Evolutionary conservation across 2,113 vertebrate genomes (phyloP), one percentile per base, ranked within the genome.

Genomic region (Zapornia atra): DNA sequence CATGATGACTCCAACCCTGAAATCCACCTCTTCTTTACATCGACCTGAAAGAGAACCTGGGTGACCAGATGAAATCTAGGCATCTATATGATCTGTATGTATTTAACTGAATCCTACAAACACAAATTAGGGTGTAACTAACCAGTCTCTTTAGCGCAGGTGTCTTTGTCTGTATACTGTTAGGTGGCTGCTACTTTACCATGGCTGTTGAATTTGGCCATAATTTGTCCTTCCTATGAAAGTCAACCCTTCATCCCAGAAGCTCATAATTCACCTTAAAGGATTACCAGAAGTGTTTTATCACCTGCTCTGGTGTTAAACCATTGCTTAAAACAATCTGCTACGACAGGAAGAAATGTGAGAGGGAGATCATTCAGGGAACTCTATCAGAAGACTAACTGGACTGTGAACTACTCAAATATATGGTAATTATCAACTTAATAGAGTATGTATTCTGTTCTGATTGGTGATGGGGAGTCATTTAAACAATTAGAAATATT

Each of bases 401-500:
- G 76, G 92, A 71, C 95, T 97, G 93, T 95, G 85, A 97, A 97
- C 92, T 91, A 83, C 64, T 95, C 81, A 94, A 92, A 95, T 95
- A 93, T 66, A 70, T 29, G 28, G 17, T 87, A 96, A 98, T 97
- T 97, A 93, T 82, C 88, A 96, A 66, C 60, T 82, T 95, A 96
- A 96, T 88, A 97, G 92, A 87, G 64, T 95, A 92, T 92, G 11
- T 71, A 82, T 92, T 89, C 78, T 36, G 50, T 95, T 94, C 94
- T 92, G 85, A 96, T 94, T 95, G 89, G 92, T 92, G 71, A 50
- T 48, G 44, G 71, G 72, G 75, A 97, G 70, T 94, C 91, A 90
- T 96, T 97, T 88, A 92, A 95, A 89, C 93, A 91, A 97, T 95
- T 94, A 96, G 66, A 92, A 97, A 93, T 46, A 96, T 90, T 94